Evolutionary conservation across 2,888 invertebrate genomes (phyloP).

Genomic region (Monochamus alternatus): DNA sequence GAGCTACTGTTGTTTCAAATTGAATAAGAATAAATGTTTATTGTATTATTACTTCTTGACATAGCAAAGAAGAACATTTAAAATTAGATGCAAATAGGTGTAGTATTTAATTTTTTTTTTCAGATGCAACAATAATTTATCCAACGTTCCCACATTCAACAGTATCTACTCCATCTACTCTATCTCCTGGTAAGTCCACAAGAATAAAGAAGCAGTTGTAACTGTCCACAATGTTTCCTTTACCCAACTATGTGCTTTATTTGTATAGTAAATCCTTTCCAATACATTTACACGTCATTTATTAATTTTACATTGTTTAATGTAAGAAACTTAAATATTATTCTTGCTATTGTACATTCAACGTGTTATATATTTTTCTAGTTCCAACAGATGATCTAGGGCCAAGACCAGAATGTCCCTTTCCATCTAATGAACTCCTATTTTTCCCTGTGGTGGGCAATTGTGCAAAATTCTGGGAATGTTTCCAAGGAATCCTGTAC

Average conservation of each 20-base stretch:
- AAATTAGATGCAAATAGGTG: no score
- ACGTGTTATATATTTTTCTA: not conserved
- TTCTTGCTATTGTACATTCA: no score
- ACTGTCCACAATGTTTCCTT: no score
- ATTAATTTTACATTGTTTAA: no score
- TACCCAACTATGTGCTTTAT: no score
- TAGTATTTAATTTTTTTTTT: not conserved
- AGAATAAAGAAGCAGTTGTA: not conserved
- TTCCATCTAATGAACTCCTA: conserved; percentile 23
- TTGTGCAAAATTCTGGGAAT: conserved; percentile 46
- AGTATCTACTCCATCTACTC: not conserved
- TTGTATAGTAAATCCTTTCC: no score
- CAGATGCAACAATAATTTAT: conserved; percentile 13
- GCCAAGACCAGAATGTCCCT: conserved; percentile 32
- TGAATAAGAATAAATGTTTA: no score
- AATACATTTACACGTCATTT: no score
- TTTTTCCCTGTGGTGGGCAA: conserved; percentile 41
- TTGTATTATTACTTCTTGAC: no score
- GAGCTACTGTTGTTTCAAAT: no score
- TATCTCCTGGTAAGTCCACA: not conserved
- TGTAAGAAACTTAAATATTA: no score
- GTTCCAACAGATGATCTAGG: not conserved
- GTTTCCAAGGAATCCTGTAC: conserved; percentile 36
- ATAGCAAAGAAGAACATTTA: no score
- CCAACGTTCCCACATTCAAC: conserved; percentile 2